Percentiles rank a stretch among this genome's conserved stretches.
phyloP scores from a whole-genome alignment of 2,113 vertebrate species.

The Chamaea fasciata region DNA sequence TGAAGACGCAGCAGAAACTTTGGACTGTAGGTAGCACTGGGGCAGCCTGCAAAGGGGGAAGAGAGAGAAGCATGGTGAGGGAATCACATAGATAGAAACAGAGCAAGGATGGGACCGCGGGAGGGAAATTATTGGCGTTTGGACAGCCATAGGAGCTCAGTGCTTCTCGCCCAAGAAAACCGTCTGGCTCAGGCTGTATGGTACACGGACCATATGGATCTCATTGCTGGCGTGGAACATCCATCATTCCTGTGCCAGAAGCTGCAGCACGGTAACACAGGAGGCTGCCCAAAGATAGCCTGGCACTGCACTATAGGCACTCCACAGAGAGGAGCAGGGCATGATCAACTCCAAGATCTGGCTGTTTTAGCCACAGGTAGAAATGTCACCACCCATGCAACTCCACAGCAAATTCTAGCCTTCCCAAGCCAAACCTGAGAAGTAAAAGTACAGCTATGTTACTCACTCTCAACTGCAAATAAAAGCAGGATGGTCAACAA shows the following conservation, averaged over 20 bases:
- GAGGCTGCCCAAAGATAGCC: not conserved
- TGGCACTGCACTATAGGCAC: not conserved
- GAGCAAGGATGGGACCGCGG: not conserved
- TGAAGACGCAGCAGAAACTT: conserved; percentile 55
- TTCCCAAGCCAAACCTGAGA: not conserved
- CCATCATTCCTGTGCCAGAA: not conserved
- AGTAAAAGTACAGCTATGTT: not conserved
- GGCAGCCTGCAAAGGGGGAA: not conserved
- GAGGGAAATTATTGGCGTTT: not conserved
- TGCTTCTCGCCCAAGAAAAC: not conserved
- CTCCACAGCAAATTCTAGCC: not conserved
- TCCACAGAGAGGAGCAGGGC: not conserved
- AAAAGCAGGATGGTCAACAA: not conserved
- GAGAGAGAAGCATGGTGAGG: not conserved
- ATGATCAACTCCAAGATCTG: not conserved
- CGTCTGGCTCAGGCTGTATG: not conserved
- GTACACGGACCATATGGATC: not conserved
- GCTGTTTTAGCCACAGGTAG: not conserved
- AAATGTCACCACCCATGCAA: not conserved
- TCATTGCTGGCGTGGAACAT: not conserved
- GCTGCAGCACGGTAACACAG: not conserved
- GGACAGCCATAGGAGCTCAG: not conserved
- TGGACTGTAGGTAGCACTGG: not conserved
- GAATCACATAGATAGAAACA: not conserved
- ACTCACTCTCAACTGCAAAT: not conserved